Evolutionary conservation across 2,888 invertebrate species (phyloP).

Genomic region (Orthosia gothica): DNA sequence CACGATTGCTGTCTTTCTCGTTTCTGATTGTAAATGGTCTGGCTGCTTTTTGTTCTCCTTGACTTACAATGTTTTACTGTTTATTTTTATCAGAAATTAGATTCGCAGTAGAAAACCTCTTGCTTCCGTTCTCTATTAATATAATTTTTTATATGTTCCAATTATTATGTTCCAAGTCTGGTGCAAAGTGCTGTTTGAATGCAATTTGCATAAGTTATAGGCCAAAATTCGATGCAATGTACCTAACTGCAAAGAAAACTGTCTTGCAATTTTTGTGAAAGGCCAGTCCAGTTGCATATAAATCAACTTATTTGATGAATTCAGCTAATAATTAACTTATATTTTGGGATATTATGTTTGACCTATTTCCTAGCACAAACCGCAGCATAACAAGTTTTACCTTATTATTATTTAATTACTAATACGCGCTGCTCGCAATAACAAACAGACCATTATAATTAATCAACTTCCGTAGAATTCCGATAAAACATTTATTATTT

Average conservation of each 20-base stretch:
- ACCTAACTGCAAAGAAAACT: conserved; percentile 1
- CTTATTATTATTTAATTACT: conserved; percentile 25
- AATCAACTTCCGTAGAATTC: conserved; percentile 51
- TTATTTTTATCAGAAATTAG: background rate
- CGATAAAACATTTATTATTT: conserved; percentile 45
- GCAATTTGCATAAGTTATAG: background rate
- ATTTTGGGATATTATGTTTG: conserved; percentile 22
- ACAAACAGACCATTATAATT: conserved; percentile 56
- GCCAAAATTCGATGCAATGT: background rate
- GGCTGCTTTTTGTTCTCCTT: conserved; percentile 5
- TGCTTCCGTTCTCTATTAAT: background rate
- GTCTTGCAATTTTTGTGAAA: background rate
- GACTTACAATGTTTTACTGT: background rate
- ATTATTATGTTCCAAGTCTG: background rate
- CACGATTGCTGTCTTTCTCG: conserved; percentile 29
- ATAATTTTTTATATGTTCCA: too few relatives aligned
- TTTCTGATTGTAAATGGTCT: conserved; percentile 14
- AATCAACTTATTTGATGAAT: background rate
- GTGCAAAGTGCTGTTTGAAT: background rate
- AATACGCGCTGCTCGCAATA: conserved; percentile 32
- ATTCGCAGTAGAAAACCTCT: background rate
- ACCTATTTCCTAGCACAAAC: conserved; percentile 45
- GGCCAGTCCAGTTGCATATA: background rate
- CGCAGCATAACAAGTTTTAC: conserved; percentile 26
- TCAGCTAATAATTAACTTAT: background rate